A percentile compares a stretch with the other conserved stretches of the same genome.
These are phyloP conservation scores for Pseudomugil gertrudae DNA, from an alignment of 2,797 vertebrate species.

Conservation along the genomic window DNA sequence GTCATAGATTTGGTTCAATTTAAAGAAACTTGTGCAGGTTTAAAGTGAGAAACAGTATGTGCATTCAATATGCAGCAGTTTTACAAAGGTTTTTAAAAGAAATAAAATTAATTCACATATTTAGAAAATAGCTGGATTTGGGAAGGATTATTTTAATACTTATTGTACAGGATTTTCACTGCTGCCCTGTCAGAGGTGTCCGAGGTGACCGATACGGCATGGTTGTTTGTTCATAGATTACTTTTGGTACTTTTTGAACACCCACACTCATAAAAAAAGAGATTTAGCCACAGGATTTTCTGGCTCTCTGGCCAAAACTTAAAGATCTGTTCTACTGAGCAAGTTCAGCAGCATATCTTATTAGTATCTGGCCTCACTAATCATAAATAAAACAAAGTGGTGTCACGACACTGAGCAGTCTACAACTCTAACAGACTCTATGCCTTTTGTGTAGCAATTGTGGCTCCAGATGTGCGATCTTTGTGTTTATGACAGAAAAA, in stretches of 20 bases:
- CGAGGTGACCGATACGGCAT: constrained; percentile 18
- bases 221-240: too few species aligned
- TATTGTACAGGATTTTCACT: too few species aligned
- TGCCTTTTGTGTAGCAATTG: background rate
- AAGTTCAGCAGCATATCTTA: background rate
- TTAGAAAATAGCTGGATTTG: too few species aligned
- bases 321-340: too few species aligned
- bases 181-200: background rate
- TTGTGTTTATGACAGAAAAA: background rate
- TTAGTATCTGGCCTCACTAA: background rate
- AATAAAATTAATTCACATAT: too few species aligned
- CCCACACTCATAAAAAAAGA: constrained; percentile 6
- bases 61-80: too few species aligned
- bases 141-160: too few species aligned
- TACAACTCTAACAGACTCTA: too few species aligned
- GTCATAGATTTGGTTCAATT: too few species aligned
- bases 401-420: background rate
- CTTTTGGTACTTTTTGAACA: background rate
- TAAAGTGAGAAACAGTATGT: background rate
- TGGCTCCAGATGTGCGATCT: background rate
- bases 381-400: background rate
- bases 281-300: background rate
- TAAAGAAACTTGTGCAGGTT: background rate
- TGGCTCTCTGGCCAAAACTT: background rate
- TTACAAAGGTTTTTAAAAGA: too few species aligned